Evolutionary conservation across 1,140 invertebrate genomes (phyloP).

Genomic region (Platyura marginata): DNA sequence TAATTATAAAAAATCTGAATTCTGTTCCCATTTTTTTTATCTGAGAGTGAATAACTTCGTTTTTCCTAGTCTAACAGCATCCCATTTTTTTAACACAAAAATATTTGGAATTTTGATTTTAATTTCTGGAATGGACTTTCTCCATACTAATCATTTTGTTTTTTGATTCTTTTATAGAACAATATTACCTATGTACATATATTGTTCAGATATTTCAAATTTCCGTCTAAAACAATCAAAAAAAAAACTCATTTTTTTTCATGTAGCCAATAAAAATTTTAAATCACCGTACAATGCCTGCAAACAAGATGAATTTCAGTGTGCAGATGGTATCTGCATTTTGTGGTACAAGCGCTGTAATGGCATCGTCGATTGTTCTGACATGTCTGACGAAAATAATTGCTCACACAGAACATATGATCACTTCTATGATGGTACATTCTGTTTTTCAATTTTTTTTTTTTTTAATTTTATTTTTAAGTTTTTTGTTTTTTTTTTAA

Average conservation of each 20-base stretch:
- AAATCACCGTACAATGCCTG: not conserved
- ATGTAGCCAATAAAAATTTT: not conserved
- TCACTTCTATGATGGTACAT: slow-evolving; percentile 16
- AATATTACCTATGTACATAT: too few relatives aligned
- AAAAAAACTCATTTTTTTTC: too few relatives aligned
- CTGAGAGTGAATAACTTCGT: too few relatives aligned
- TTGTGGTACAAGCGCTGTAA: slow-evolving; percentile 40
- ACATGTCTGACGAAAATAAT: slow-evolving; percentile 45
- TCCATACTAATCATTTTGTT: too few relatives aligned
- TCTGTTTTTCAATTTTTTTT: slow-evolving; percentile 10
- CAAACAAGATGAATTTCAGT: slow-evolving; percentile 7
- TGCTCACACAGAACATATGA: slow-evolving; percentile 23
- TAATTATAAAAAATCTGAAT: too few relatives aligned
- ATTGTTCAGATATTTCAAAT: too few relatives aligned
- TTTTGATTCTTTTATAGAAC: too few relatives aligned
- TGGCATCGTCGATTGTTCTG: slow-evolving; percentile 40
- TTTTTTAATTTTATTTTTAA: not conserved
- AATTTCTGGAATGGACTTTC: too few relatives aligned
- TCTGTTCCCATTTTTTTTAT: too few relatives aligned
- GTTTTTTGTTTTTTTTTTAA: not conserved
- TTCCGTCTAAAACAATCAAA: not conserved
- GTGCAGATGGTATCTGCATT: slow-evolving; percentile 39
- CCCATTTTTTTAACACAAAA: too few relatives aligned
- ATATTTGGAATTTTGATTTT: too few relatives aligned
- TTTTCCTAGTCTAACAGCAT: too few relatives aligned